phyloP scores from a whole-genome alignment of 2,888 invertebrate genomes.

The Hirtodrosophila duncani region DNA sequence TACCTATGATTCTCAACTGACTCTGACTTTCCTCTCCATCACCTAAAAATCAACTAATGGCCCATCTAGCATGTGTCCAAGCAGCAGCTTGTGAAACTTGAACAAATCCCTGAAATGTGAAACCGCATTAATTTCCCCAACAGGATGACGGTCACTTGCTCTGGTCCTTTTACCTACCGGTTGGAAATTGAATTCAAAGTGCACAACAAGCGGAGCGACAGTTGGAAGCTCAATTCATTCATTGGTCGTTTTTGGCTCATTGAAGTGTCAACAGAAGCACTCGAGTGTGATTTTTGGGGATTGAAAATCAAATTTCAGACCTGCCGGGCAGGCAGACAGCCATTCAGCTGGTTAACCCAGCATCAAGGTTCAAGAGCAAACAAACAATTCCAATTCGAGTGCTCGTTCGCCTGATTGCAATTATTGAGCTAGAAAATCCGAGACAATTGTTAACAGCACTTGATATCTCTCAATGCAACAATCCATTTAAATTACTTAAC shows the following conservation, averaged over 20 bases:
- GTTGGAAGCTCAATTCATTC: neutral
- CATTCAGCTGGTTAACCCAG: conserved; percentile 4
- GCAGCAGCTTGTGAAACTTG: neutral
- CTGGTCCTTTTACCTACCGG: neutral
- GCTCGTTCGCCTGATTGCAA: conserved; percentile 44
- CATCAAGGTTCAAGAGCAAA: conserved; percentile 21
- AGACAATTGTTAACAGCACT: conserved; percentile 42
- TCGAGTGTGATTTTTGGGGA: conserved; percentile 30
- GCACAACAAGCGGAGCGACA: conserved; percentile 22
- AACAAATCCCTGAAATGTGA: conserved; percentile 28
- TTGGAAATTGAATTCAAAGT: conserved; percentile 21
- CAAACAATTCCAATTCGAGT: conserved; percentile 43
- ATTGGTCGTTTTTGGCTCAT: conserved; percentile 22
- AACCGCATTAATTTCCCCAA: conserved; percentile 45
- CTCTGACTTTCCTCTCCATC: too few species aligned
- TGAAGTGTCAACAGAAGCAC: conserved; percentile 48
- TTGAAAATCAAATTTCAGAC: conserved; percentile 44
- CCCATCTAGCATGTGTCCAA: neutral
- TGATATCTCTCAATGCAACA: neutral
- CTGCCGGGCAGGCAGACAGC: conserved; percentile 6
- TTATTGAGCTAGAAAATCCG: conserved; percentile 52
- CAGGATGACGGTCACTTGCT: conserved; percentile 24
- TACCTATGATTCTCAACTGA: too few species aligned
- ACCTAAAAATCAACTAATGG: too few species aligned
- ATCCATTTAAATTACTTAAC: neutral